Evolutionary conservation across 2,113 vertebrate species (phyloP), one percentile per base, ranked within the genome.

Genomic region (Megaptera novaeangliae): DNA sequence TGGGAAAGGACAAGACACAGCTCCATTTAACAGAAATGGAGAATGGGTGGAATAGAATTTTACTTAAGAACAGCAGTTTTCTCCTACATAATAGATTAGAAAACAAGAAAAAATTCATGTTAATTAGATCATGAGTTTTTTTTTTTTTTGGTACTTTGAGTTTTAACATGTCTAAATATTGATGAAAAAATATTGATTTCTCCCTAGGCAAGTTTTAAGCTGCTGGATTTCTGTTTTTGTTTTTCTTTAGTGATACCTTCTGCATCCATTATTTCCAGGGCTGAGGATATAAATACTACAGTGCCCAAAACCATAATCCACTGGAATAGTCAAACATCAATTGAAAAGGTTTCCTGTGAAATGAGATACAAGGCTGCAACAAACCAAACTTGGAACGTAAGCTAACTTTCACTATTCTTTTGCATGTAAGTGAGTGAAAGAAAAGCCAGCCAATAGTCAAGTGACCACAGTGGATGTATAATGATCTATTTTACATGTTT

Each of bases 171-270:
- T 63, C 44, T 78, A 20, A 68, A 69, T 83, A 64, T 31, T 94
- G 39, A 92, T 66, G 6, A 75, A 92, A 92, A 75, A 18, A 49
- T 86, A 74, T 0, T 3, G 11, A 21, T 93, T 91, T 97, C 84
- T 84, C 41, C 46, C 63, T 88, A 68, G 36, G 36, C 25, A 74
- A 88, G 13, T 55, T 91, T 81, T 93, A 36, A 94, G 55, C 59
- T 8, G 5, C 31, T 64, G 4, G 1, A 4, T 31, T 49, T 94
- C 85, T 49, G 27, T 41, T 63, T 77, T 57, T 91, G 39, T 83
- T 89, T 63, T 69, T 77, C 97, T 34, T 94, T 97, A 99, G 99
- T 98, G 96, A 95, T 99, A 13, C 99, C 99, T 2, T 39, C 98
- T 12, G 77, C 97, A 44, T 96, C 98, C 5, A 12, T 93, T 72